Conservation (phyloP, 2,888 invertebrate species). For the Brachylomia viminalis region DNA sequence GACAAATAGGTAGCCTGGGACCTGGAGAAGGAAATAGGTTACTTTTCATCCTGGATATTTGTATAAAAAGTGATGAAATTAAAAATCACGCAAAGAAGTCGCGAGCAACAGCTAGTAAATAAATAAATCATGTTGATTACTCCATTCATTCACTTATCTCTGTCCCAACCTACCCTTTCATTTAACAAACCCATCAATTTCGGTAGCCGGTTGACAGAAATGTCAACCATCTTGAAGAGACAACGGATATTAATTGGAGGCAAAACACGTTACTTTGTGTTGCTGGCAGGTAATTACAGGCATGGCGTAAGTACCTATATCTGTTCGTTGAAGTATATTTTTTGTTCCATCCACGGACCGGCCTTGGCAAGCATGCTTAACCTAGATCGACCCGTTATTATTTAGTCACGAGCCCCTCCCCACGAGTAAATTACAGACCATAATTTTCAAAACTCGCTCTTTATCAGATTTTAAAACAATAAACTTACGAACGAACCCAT, state of each 20-base stretch:
- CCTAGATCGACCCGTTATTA: neutral
- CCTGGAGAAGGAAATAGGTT: neutral
- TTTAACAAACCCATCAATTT: slow-evolving; percentile 63
- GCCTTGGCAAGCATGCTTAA: neutral
- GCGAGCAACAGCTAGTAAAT: neutral
- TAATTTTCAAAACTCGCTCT: slow-evolving; percentile 3
- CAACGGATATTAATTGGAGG: slow-evolving; percentile 58
- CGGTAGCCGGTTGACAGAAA: slow-evolving; percentile 48
- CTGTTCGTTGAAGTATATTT: too few relatives aligned
- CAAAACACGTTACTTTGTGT: slow-evolving; percentile 60
- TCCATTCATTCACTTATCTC: slow-evolving; percentile 15
- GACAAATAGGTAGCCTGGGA: neutral
- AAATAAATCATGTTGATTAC: neutral
- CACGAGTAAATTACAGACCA: neutral
- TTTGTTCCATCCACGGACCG: neutral
- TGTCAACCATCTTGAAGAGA: slow-evolving; percentile 43
- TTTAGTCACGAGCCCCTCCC: too few relatives aligned
- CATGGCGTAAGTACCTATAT: neutral
- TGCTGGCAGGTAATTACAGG: slow-evolving; percentile 56
- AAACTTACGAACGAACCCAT: slow-evolving; percentile 10
- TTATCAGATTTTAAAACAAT: slow-evolving; percentile 42
- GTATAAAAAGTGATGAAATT: neutral
- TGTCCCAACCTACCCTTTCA: slow-evolving; percentile 49
- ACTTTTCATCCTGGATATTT: neutral
- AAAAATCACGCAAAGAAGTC: neutral